A percentile compares a stretch with the other conserved stretches of the same genome.
phyloP scores from a whole-genome alignment of 2,797 vertebrate species.

The Amazonetta brasiliensis region DNA sequence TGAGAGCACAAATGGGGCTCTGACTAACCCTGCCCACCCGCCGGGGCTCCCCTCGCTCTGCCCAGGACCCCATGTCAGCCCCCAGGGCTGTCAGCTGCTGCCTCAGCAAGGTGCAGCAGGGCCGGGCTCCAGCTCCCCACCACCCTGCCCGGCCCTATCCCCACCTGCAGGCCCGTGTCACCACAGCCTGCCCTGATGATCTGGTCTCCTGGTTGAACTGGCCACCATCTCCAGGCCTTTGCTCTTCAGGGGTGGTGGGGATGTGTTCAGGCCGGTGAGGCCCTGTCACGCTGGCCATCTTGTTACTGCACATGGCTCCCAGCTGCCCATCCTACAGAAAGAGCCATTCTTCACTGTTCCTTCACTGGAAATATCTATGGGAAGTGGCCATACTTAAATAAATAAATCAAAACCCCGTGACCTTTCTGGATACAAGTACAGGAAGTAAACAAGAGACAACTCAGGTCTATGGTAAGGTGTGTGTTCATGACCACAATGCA shows the following conservation, averaged over 20 bases:
- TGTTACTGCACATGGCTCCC: neutral
- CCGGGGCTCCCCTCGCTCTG: neutral
- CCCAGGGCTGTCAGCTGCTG: neutral
- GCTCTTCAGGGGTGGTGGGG: neutral
- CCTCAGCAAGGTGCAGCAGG: neutral
- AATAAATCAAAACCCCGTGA: rapidly evolving
- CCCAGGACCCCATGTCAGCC: neutral
- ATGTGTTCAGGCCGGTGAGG: neutral
- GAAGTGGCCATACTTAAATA: neutral
- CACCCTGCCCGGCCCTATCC: neutral
- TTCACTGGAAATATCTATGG: neutral
- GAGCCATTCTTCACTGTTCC: neutral
- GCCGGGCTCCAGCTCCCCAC: neutral
- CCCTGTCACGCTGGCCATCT: neutral
- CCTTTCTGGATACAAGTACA: neutral
- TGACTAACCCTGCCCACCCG: no score
- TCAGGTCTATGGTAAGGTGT: neutral
- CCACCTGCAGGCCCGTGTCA: rapidly evolving
- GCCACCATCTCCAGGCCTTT: neutral
- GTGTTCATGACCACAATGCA: neutral
- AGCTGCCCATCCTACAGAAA: neutral
- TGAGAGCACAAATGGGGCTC: neutral
- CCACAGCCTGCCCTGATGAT: neutral
- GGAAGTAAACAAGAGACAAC: neutral
- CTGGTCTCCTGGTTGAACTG: neutral